A percentile compares a stretch with the other conserved stretches of the same genome.
These are phyloP conservation scores for Pseudanteris insignis DNA, from an alignment of 2,888 invertebrate species.

Conservation along the genomic window DNA sequence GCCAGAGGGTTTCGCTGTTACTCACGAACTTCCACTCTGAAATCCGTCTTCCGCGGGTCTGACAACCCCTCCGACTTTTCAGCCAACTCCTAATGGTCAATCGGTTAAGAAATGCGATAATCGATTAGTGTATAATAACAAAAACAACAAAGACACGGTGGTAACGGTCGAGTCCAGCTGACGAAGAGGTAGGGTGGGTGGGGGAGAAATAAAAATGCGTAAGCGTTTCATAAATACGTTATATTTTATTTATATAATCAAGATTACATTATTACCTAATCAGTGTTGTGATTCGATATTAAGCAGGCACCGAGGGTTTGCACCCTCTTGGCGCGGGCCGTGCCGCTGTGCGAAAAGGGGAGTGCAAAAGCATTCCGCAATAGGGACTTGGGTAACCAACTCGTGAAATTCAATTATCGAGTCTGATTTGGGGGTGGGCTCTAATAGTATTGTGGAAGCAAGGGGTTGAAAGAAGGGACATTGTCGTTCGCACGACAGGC, in stretches of 20 bases:
- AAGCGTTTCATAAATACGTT: conserved; percentile 33
- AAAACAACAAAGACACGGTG: too few species aligned
- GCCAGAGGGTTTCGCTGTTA: conserved; percentile 25
- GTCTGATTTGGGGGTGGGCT: conserved; percentile 51
- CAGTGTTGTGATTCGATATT: conserved; percentile 54
- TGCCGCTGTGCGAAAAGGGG: conserved; percentile 37
- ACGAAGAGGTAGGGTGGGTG: neutral
- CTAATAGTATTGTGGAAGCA: conserved; percentile 44
- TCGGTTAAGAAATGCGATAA: too few species aligned
- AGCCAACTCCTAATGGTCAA: too few species aligned
- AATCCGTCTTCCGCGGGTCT: conserved; percentile 2
- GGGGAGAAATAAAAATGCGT: conserved; percentile 8
- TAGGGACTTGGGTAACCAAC: conserved; percentile 65
- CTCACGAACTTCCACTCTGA: conserved; percentile 2
- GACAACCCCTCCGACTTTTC: too few species aligned
- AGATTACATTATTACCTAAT: conserved; percentile 48
- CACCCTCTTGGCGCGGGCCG: conserved; percentile 44
- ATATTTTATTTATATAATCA: conserved; percentile 47
- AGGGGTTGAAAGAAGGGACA: conserved; percentile 52
- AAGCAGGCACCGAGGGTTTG: conserved; percentile 57
- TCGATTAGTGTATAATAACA: too few species aligned
- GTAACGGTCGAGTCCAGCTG: too few species aligned
- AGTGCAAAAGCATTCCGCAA: conserved; percentile 47
- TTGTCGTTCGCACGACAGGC: conserved; percentile 61
- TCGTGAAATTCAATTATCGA: conserved; percentile 67